A percentile compares a stretch with the other conserved stretches of the same genome.
Conservation (phyloP, 2,888 invertebrate species). For the Euspilapteryx auroguttella region DNA sequence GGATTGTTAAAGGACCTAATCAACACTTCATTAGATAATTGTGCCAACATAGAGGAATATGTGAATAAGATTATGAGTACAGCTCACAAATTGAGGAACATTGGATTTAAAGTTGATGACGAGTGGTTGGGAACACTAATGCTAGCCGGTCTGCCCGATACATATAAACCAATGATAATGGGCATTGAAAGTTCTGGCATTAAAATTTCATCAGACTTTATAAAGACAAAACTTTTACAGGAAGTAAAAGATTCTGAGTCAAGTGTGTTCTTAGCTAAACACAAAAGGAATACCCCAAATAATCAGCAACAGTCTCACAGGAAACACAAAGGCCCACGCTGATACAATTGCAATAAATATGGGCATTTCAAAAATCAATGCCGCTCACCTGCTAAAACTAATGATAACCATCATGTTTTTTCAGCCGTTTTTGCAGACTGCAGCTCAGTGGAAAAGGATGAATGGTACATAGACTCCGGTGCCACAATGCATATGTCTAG, state of each 20-base stretch:
- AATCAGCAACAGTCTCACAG: conserved; percentile 1
- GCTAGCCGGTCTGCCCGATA: conserved; percentile 10
- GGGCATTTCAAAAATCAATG: conserved; percentile 4
- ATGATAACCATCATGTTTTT: too few relatives aligned
- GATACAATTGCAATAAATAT: conserved; percentile 7
- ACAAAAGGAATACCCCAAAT: conserved; percentile 2
- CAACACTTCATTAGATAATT: conserved; percentile 8
- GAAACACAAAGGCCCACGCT: conserved; percentile 4
- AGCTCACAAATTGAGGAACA: conserved; percentile 10
- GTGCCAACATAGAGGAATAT: conserved; percentile 9
- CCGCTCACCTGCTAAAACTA: too few relatives aligned
- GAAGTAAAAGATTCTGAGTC: conserved; percentile 7
- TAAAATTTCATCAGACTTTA: conserved; percentile 5
- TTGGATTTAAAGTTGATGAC: conserved; percentile 10
- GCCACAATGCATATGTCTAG: conserved; percentile 11
- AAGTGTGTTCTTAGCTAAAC: too few relatives aligned
- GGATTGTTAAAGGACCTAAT: conserved; percentile 10
- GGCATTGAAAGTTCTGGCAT: conserved; percentile 6
- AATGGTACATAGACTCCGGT: conserved; percentile 11
- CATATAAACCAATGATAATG: conserved; percentile 9
- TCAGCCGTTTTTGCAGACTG: too few relatives aligned
- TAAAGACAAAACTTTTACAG: conserved; percentile 8
- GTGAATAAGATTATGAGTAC: conserved; percentile 9
- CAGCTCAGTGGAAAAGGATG: neutral
- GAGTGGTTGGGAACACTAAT: conserved; percentile 11